These are phyloP conservation scores for Xiphophorus hellerii DNA, from an alignment of 2,113 vertebrate genomes.

Conservation along the genomic window DNA sequence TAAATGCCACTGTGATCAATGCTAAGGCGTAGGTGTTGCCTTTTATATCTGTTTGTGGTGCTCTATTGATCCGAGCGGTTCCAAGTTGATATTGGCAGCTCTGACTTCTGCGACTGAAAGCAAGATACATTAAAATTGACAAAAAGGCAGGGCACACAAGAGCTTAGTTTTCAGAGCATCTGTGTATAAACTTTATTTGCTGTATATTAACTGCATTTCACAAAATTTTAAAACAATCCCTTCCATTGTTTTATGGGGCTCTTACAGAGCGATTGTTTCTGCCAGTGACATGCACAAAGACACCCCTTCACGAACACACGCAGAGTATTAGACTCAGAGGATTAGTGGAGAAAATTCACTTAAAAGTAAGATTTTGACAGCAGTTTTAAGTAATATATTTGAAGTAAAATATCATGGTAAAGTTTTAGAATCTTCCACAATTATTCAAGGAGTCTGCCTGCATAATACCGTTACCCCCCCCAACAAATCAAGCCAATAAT, in stretches of 20 bases:
- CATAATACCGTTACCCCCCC: slow-evolving; percentile 31
- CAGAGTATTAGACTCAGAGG: too few relatives aligned
- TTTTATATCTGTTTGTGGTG: slow-evolving; percentile 83
- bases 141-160: slow-evolving; percentile 24
- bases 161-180: not conserved
- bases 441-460: slow-evolving; percentile 19
- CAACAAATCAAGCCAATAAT: slow-evolving; percentile 54
- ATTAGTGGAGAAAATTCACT: not conserved
- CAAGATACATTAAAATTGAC: slow-evolving; percentile 52
- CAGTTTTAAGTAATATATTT: not conserved
- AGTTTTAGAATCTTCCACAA: slow-evolving; percentile 11
- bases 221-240: not conserved
- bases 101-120: slow-evolving; percentile 52
- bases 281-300: too few relatives aligned
- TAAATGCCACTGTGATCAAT: slow-evolving; percentile 94
- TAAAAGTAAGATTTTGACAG: not conserved
- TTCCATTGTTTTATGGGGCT: not conserved
- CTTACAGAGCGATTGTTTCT: too few relatives aligned
- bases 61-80: slow-evolving; percentile 82
- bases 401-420: not conserved
- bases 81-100: slow-evolving; percentile 84
- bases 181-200: not conserved
- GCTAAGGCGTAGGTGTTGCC: slow-evolving; percentile 84
- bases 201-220: not conserved
- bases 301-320: too few relatives aligned